A percentile compares a stretch with the other conserved stretches of the same genome.
Conservation (phyloP, 2,888 invertebrate species). For the Amblyjoppa fuscipennis region DNA sequence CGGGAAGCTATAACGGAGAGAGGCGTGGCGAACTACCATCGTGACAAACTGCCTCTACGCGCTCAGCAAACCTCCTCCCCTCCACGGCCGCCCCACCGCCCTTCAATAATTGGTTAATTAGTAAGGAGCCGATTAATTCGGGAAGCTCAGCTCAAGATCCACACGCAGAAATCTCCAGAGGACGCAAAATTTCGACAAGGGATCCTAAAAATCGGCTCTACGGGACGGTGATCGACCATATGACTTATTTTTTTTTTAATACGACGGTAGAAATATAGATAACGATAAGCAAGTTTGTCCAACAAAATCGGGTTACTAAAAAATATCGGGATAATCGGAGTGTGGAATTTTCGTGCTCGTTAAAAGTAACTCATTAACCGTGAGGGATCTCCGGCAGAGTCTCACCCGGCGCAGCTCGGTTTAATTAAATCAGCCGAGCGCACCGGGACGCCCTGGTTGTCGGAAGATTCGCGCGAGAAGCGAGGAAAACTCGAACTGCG, state of each 20-base stretch:
- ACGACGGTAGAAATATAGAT: too few species aligned
- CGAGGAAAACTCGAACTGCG: slow-evolving; percentile 14
- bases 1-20: slow-evolving; percentile 47
- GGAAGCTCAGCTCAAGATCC: not conserved
- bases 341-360: slow-evolving; percentile 53
- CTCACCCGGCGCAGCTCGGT: slow-evolving; percentile 4
- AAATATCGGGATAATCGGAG: slow-evolving; percentile 43
- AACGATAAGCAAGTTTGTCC: not conserved
- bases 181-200: not conserved
- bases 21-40: slow-evolving; percentile 54
- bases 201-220: not conserved
- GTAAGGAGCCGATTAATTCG: slow-evolving; percentile 38
- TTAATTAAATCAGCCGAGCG: slow-evolving; percentile 53
- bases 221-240: not conserved
- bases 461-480: slow-evolving; percentile 3
- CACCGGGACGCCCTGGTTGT: slow-evolving; percentile 12
- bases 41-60: slow-evolving; percentile 58
- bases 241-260: too few species aligned
- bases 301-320: not conserved
- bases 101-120: slow-evolving; percentile 64
- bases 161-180: not conserved
- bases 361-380: slow-evolving; percentile 61
- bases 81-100: not conserved
- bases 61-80: slow-evolving; percentile 1
- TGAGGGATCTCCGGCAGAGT: slow-evolving; percentile 1